Evolutionary conservation across 2,797 vertebrate genomes (phyloP).

Genomic region (Sebastes minor): DNA sequence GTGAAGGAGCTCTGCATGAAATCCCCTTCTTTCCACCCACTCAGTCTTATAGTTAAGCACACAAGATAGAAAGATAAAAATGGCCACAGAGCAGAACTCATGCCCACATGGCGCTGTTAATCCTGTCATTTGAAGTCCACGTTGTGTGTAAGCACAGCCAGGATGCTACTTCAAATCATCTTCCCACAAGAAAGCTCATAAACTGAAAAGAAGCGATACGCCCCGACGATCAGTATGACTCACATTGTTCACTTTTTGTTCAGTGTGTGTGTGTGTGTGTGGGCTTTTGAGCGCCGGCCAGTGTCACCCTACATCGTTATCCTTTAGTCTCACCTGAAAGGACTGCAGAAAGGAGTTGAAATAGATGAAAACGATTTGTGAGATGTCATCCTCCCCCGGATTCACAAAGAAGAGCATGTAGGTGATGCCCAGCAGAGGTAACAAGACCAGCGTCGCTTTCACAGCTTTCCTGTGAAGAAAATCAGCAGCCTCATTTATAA

Average conservation of each 20-base stretch:
- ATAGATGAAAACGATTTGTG: slow-evolving; percentile 97
- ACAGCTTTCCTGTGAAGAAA: slow-evolving; percentile 91
- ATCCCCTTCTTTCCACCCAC: slow-evolving; percentile 1
- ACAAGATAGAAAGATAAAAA: background rate
- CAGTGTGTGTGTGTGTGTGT: background rate
- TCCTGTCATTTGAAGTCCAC: slow-evolving; percentile 40
- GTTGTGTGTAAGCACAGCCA: slow-evolving; percentile 13
- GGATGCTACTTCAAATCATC: slow-evolving; percentile 49
- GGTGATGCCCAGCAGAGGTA: slow-evolving; percentile 96
- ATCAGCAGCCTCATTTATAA: background rate
- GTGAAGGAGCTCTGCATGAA: background rate
- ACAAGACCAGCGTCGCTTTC: slow-evolving; percentile 94
- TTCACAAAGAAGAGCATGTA: slow-evolving; percentile 99
- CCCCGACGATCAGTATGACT: background rate
- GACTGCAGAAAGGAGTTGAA: slow-evolving; percentile 99
- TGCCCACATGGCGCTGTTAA: slow-evolving; percentile 35
- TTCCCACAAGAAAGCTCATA: slow-evolving; percentile 26
- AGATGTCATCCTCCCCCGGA: slow-evolving; percentile 95
- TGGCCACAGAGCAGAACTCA: slow-evolving; percentile 29
- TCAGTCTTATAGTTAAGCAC: background rate
- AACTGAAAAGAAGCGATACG: slow-evolving; percentile 8
- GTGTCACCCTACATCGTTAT: background rate
- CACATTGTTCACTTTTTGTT: background rate
- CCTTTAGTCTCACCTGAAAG: slow-evolving; percentile 87
- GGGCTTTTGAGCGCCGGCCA: background rate